phyloP scores from a whole-genome alignment of 2,113 vertebrate species.

The Corapipo altera region DNA sequence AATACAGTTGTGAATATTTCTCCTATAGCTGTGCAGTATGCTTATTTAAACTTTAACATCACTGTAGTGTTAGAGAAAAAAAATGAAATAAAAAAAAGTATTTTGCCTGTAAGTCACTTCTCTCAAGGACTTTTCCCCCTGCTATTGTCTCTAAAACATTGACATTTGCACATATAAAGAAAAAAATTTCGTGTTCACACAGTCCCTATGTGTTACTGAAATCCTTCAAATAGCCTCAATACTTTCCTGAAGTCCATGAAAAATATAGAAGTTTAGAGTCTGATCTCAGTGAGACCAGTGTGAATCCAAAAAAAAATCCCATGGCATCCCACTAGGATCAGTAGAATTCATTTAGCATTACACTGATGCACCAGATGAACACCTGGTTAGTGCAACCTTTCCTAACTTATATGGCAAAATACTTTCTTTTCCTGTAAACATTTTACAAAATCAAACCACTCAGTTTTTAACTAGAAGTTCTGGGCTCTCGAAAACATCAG shows the following conservation, averaged over 20 bases:
- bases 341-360: not conserved
- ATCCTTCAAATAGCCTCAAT: not conserved
- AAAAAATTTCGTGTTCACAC: not conserved
- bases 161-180: not conserved
- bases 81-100: fast-evolving
- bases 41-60: conserved; percentile 15
- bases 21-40: not conserved
- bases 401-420: not conserved
- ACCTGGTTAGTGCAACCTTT: not conserved
- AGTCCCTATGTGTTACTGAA: not conserved
- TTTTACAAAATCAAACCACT: not conserved
- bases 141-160: not conserved
- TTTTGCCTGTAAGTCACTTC: not conserved
- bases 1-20: conserved; percentile 17
- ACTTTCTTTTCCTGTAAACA: not conserved
- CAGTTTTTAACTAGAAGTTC: not conserved
- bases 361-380: not conserved
- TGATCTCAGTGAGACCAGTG: not conserved
- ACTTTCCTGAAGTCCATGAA: not conserved
- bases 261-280: not conserved
- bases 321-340: not conserved
- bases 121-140: not conserved
- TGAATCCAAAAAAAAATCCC: not conserved
- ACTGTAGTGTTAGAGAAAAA: not conserved
- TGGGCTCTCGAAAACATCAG: not conserved